Evolutionary conservation across 2,797 vertebrate genomes (phyloP), one percentile per base, ranked within the genome.

Genomic region (Lophura swinhoii): DNA sequence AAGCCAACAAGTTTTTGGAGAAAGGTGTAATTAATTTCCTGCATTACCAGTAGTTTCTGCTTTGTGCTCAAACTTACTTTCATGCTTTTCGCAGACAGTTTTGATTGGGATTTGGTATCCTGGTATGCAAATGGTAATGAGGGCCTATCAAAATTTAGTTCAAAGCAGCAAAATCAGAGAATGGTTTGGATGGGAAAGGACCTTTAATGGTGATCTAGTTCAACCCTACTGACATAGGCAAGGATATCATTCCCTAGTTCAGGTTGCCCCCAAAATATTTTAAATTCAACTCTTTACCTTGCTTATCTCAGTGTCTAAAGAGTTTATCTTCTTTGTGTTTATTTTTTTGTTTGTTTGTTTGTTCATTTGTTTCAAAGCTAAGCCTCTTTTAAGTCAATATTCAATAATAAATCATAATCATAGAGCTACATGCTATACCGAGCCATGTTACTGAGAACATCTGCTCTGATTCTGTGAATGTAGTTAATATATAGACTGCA

Each of bases 361-460:
- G 14, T 53, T 53, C 15, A 17, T 53, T 73, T 59, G 2, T 55
- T 84, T 92, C 35, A 58, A 33, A 73, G 81, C 66, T 43, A 55
- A 83, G 1, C 23, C 23, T 15, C 14, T 85, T 81, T 48, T 23
- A 53, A 84, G n/a, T 72, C 7, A 82, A 58, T 44, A 77, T 72
- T 31, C 9, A 31, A 2, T 71, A 56, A 46, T 53, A 66, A 43
- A 43, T 67, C 9, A 9, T 41, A 24, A 5, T 33, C 68, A 44
- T 72, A 37, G 88, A 87, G 26, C 44, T 21, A 26, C 43, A 4
- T 68, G 2, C 53, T 44, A 6, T 33, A 14, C 2, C 39, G 20
- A 62, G 8, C 6, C 0, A 0, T 23, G 18, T 46, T 33, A 31
- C 77, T 78, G 46, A 64, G 46, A 72, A 24, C 9, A 2, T 18